Base-by-base conservation (phyloP, 2,888 invertebrate genomes). In the Ametastegia equiseti region DNA sequence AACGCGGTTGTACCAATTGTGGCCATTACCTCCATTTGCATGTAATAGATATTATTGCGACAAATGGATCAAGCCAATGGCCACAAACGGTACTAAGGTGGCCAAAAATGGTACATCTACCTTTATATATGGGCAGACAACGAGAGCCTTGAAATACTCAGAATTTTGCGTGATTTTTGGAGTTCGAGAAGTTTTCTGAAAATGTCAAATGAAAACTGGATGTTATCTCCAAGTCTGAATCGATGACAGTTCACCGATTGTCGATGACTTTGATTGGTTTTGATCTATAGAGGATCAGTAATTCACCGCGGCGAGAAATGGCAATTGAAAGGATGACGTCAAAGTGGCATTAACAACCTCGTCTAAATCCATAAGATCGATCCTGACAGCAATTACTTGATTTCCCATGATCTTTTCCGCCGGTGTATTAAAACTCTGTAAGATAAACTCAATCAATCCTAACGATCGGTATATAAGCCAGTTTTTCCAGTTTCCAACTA, bases 311-410 rank as follows among this genome's bases (percentile, higher is more conserved):
- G 36, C 11, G 36, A 75, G 11, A 75, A 71, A 45, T 47, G 45
- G 27, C 19, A 30, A 54, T 54, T 75, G 13, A 50, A 45, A 33
- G n/a, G 36, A 23, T 75, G 75, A 54, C 75, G 75, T 54, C 75
- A 75, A 75, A 50, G 33, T 1, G n/a, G n/a, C n/a, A 78, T 78
- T 78, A 78, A 78, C 60, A 39, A 78, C 23, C 42, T 78, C 78
- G 78, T 78, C 78, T 42, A 75, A 63, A 45, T 78, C 78, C 60
- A 60, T 57, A 30, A 78, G 57, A 60, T 78, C 60, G 75, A 78
- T 78, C 27, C 78, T 78, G 78, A 78, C 78, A 78, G 57, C 78
- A 78, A 78, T 78, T 78, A 78, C 78, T 78, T 23, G 78, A 78
- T 78, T 78, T 78, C 78, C 78, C 78, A 78, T 78, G 78, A 78